These are phyloP conservation scores for Rhodophaea formosa DNA, from an alignment of 2,888 invertebrate species.

Conservation along the genomic window DNA sequence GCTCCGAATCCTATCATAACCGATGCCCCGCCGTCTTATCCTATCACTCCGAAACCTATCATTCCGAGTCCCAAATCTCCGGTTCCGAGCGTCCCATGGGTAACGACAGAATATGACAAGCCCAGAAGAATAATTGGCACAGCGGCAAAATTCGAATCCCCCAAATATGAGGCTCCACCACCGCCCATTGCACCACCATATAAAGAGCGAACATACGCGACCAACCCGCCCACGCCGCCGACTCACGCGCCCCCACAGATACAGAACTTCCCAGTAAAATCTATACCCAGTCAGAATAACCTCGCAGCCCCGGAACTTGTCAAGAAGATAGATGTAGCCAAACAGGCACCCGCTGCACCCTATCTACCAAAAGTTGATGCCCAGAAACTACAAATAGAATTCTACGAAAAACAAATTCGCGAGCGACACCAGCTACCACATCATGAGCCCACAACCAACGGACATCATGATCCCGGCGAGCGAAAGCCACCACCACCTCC, in stretches of 20 bases:
- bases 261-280: slow-evolving; percentile 51
- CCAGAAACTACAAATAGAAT: slow-evolving; percentile 70
- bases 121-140: slow-evolving; percentile 77
- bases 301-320: slow-evolving; percentile 73
- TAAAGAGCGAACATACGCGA: slow-evolving; percentile 40
- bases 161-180: slow-evolving; percentile 75
- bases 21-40: slow-evolving; percentile 42
- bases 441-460: slow-evolving; percentile 45
- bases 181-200: slow-evolving; percentile 34
- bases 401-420: slow-evolving; percentile 73
- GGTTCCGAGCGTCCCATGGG: slow-evolving; percentile 65
- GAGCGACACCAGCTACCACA: slow-evolving; percentile 66
- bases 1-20: slow-evolving; percentile 41
- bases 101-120: slow-evolving; percentile 53
- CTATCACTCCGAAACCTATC: slow-evolving; percentile 39
- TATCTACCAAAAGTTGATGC: slow-evolving; percentile 57
- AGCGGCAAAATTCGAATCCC: slow-evolving; percentile 70
- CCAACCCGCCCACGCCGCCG: slow-evolving; percentile 46
- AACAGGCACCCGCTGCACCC: slow-evolving; percentile 29
- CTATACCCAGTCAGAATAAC: slow-evolving; percentile 64
- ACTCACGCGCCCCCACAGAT: slow-evolving; percentile 42
- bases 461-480: slow-evolving; percentile 36
- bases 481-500: slow-evolving; percentile 48
- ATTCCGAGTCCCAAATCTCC: slow-evolving; percentile 37
- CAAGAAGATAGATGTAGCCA: slow-evolving; percentile 41